Conservation (phyloP, 2,113 vertebrate genomes). For the Zingel zingel region DNA sequence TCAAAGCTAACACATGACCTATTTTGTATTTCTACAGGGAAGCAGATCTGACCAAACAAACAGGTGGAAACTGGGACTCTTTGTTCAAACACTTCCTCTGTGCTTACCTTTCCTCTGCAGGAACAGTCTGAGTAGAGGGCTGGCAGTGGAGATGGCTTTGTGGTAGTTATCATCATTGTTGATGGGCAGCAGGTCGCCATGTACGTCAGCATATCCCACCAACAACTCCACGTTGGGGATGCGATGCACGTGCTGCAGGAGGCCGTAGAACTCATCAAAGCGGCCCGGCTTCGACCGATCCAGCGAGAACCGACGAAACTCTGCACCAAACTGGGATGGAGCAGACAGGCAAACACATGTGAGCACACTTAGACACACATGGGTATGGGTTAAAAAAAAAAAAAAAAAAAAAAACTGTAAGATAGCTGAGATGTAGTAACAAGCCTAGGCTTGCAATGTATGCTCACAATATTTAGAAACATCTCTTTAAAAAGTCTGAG, state of each 20-base stretch:
- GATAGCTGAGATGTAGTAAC: background rate
- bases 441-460: background rate
- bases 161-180: constrained; percentile 99
- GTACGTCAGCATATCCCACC: constrained; percentile 95
- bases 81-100: constrained; percentile 4
- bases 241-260: constrained; percentile 96
- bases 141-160: constrained; percentile 96
- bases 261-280: constrained; percentile 97
- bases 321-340: constrained; percentile 93
- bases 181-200: constrained; percentile 96
- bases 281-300: constrained; percentile 96
- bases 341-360: background rate
- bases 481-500: background rate
- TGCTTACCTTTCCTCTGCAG: constrained; percentile 96
- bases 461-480: background rate
- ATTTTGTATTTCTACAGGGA: constrained; percentile 24
- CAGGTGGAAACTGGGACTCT: constrained; percentile 3
- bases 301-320: constrained; percentile 97
- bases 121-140: constrained; percentile 94
- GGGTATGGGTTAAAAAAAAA: background rate
- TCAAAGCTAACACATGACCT: constrained; percentile 1
- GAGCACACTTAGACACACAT: constrained; percentile 8
- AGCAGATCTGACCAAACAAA: constrained; percentile 8
- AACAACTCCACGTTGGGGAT: constrained; percentile 95
- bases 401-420: background rate